Evolutionary conservation across 23 tunicate genomes (phyloP).

Genomic region (Trididemnum nubilum): DNA sequence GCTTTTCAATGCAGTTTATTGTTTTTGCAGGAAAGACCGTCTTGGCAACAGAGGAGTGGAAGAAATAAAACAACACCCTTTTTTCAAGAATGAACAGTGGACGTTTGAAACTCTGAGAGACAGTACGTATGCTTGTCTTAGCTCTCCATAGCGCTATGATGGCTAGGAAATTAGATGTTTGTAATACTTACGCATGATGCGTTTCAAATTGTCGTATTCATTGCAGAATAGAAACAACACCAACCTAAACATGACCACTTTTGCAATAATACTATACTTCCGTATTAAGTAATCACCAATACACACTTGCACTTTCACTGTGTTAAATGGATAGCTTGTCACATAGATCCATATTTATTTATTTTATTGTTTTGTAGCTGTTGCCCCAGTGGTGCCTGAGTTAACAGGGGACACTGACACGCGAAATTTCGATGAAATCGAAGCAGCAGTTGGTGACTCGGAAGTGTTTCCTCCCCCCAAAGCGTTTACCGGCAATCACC

Average conservation of each 20-base stretch:
- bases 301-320: too few species aligned
- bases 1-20: too few species aligned
- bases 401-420: constrained; percentile 94
- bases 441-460: constrained; percentile 59
- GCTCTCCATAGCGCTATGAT: too few species aligned
- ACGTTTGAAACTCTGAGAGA: constrained; percentile 82
- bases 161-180: too few species aligned
- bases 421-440: constrained; percentile 93
- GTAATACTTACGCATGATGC: too few species aligned
- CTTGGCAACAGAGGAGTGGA: constrained; percentile 81
- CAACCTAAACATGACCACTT: too few species aligned
- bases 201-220: too few species aligned
- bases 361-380: constrained; percentile 44
- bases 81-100: constrained; percentile 90
- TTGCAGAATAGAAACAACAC: too few species aligned
- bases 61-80: constrained; percentile 80
- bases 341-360: too few species aligned
- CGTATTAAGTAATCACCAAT: too few species aligned
- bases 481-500: constrained; percentile 93
- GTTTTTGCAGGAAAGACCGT: constrained; percentile 69
- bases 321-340: too few species aligned
- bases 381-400: constrained; percentile 92
- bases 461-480: constrained; percentile 85
- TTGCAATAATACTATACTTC: too few species aligned
- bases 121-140: constrained; percentile 48